These are phyloP conservation scores for Araneus ventricosus DNA, from an alignment of 1,140 invertebrate genomes.

Conservation along the genomic window DNA sequence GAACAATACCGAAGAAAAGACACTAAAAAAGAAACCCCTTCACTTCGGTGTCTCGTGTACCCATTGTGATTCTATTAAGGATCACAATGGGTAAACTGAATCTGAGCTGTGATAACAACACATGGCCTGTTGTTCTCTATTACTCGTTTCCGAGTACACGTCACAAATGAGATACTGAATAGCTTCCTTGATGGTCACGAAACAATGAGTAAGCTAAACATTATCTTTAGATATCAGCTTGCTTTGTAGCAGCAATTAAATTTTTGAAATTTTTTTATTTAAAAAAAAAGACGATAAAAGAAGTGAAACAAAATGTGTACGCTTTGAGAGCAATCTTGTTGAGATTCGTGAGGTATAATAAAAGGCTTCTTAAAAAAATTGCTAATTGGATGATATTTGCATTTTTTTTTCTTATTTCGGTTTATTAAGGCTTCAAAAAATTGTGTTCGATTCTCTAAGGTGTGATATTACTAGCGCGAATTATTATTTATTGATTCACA, in stretches of 20 bases:
- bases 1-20: conserved; percentile 25
- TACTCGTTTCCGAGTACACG: not conserved
- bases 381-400: no score
- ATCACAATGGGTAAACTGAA: conserved; percentile 24
- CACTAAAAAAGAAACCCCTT: not conserved
- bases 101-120: conserved; percentile 11
- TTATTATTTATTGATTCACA: no score
- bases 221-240: not conserved
- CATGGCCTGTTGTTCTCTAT: not conserved
- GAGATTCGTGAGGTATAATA: no score
- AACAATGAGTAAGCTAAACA: not conserved
- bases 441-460: no score
- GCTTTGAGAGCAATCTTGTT: no score
- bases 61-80: not conserved
- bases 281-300: no score
- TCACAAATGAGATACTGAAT: not conserved
- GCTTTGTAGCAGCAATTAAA: not conserved
- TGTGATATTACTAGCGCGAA: no score
- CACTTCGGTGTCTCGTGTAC: not conserved
- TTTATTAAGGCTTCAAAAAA: no score
- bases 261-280: not conserved
- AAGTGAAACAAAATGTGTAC: no score
- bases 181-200: not conserved
- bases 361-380: no score
- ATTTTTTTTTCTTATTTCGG: no score